Percentiles rank a stretch among this genome's conserved stretches.
phyloP scores from a whole-genome alignment of 2,113 vertebrate species.

The Otus sunia region DNA sequence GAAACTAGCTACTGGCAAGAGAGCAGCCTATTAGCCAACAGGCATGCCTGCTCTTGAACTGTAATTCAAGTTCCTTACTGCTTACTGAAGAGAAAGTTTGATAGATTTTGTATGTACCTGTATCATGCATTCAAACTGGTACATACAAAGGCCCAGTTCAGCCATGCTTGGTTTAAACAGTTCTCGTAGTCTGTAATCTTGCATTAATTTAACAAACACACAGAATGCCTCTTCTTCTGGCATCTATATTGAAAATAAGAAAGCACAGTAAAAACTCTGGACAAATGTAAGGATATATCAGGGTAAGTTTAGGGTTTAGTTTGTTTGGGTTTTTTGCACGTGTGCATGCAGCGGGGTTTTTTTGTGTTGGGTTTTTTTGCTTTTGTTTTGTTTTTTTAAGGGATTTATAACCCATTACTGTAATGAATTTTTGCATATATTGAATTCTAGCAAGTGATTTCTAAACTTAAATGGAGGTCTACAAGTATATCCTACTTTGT shows the following conservation, averaged over 20 bases:
- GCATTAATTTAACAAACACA: conserved; percentile 99
- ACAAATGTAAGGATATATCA: neutral
- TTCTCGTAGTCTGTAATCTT: conserved; percentile 96
- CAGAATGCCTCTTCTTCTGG: conserved; percentile 99
- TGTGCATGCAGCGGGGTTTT: neutral
- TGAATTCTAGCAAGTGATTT: neutral
- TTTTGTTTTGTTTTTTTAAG: neutral
- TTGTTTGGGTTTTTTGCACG: neutral
- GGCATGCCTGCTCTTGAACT: neutral
- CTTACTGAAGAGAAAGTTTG: neutral
- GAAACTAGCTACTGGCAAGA: neutral
- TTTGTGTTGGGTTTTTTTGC: neutral
- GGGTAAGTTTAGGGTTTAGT: neutral
- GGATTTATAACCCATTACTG: neutral
- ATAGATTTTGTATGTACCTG: conserved; percentile 80
- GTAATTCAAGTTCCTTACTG: neutral
- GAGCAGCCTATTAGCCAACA: neutral
- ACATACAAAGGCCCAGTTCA: conserved; percentile 98
- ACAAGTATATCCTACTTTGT: neutral
- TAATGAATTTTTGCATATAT: neutral
- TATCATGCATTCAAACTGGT: conserved; percentile 99
- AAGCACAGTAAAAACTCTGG: conserved; percentile 14
- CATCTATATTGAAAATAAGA: conserved; percentile 80
- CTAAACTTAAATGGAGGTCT: neutral
- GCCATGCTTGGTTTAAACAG: conserved; percentile 99